These are phyloP conservation scores for Lampris megalopsis DNA, from an alignment of 2,113 vertebrate genomes.

Conservation along the genomic window DNA sequence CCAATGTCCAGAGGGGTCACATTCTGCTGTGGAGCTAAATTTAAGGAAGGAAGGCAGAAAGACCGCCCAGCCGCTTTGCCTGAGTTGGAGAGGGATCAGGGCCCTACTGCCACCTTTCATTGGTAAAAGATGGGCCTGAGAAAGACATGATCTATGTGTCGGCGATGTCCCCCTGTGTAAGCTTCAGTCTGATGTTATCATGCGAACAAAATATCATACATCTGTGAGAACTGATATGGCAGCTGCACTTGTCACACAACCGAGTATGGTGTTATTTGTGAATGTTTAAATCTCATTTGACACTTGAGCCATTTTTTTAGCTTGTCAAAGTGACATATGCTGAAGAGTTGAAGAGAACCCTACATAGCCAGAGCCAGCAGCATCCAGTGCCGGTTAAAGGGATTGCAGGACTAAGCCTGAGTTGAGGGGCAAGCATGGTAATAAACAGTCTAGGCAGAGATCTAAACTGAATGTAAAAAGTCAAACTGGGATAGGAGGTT, in stretches of 20 bases:
- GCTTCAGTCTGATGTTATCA: conserved; percentile 32
- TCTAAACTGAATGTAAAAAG: conserved; percentile 28
- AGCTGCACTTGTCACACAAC: background rate
- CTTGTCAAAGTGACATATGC: conserved; percentile 20
- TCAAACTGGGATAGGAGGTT: conserved; percentile 35
- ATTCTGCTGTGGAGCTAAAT: conserved; percentile 76
- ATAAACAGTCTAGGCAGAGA: conserved; percentile 32
- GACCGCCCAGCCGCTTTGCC: conserved; percentile 48
- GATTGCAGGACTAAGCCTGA: background rate
- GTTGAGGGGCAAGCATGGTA: conserved; percentile 7
- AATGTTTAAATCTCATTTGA: conserved; percentile 52
- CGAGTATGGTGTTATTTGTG: conserved; percentile 27
- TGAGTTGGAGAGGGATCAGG: conserved; percentile 32
- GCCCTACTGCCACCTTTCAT: conserved; percentile 65
- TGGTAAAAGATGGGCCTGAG: conserved; percentile 59
- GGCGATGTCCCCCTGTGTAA: conserved; percentile 48
- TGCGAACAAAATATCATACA: conserved; percentile 44
- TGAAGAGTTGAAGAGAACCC: conserved; percentile 17
- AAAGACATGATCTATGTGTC: conserved; percentile 53
- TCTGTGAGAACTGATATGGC: conserved; percentile 20
- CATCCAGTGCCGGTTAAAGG: conserved; percentile 16
- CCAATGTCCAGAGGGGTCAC: conserved; percentile 76
- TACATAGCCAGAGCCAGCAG: conserved; percentile 4
- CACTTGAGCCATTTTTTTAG: conserved; percentile 20
- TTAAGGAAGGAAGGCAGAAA: conserved; percentile 68